Evolutionary conservation across 2,797 vertebrate genomes (phyloP).

Genomic region (Manis crassicaudata): DNA sequence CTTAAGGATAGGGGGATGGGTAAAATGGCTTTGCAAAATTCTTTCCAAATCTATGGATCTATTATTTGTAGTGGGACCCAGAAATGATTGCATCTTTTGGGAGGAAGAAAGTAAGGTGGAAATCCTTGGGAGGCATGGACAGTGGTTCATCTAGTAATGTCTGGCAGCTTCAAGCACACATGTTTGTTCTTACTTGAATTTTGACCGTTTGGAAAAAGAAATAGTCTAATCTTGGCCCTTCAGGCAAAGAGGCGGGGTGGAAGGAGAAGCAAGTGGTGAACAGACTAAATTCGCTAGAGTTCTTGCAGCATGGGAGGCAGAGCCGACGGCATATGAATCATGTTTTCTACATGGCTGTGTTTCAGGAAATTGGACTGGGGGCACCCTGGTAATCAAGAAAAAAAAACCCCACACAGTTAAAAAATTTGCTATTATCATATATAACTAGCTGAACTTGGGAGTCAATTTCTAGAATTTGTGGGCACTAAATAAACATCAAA

Average conservation of each 20-base stretch:
- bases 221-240: neutral
- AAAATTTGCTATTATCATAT: neutral
- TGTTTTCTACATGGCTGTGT: neutral
- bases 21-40: neutral
- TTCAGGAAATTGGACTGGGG: neutral
- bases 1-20: neutral
- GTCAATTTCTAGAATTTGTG: conserved; percentile 40
- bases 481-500: conserved; percentile 40
- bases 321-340: neutral
- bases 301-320: neutral
- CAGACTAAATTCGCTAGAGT: neutral
- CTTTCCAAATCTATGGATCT: neutral
- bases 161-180: neutral
- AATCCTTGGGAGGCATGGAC: neutral
- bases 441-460: neutral
- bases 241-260: neutral
- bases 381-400: neutral
- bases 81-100: neutral
- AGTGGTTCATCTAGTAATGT: neutral
- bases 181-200: conserved; percentile 46
- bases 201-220: conserved; percentile 8
- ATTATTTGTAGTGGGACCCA: neutral
- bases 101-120: neutral
- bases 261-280: neutral
- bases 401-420: neutral